A percentile compares a stretch with the other conserved stretches of the same genome.
These are phyloP conservation scores for Glaucopsyche alexis DNA, from an alignment of 2,888 invertebrate genomes.

Conservation along the genomic window DNA sequence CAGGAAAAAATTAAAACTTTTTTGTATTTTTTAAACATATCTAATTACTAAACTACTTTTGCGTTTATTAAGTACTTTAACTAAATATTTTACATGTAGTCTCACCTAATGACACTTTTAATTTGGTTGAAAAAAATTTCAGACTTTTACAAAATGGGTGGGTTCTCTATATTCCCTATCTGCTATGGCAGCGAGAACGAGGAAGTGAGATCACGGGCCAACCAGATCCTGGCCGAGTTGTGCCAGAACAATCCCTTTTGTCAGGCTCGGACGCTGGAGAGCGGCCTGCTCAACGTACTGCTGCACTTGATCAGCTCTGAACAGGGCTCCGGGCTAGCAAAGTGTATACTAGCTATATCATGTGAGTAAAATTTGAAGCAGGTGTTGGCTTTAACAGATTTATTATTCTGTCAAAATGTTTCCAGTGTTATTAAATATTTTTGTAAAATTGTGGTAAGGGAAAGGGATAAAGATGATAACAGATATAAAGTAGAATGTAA, in stretches of 20 bases:
- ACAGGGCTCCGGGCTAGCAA: slow-evolving; percentile 79
- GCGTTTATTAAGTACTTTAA: no score
- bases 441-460: background rate
- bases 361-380: slow-evolving; percentile 75
- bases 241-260: slow-evolving; percentile 93
- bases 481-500: no score
- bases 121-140: slow-evolving; percentile 40
- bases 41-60: no score
- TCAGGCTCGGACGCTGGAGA: slow-evolving; percentile 85
- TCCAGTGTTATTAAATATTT: no score
- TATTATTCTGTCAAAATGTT: no score
- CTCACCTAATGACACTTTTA: no score
- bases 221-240: slow-evolving; percentile 86
- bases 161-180: slow-evolving; percentile 85
- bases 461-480: no score
- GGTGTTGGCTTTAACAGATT: no score
- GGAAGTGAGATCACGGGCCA: slow-evolving; percentile 82
- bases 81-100: no score
- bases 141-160: slow-evolving; percentile 93
- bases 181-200: slow-evolving; percentile 83
- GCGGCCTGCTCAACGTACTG: slow-evolving; percentile 82
- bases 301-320: slow-evolving; percentile 81
- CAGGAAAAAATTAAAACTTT: no score
- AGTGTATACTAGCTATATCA: slow-evolving; percentile 89
- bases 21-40: no score